Evolutionary conservation across 2,113 vertebrate genomes (phyloP), one percentile per base, ranked within the genome.

Genomic region (Gulo gulo): DNA sequence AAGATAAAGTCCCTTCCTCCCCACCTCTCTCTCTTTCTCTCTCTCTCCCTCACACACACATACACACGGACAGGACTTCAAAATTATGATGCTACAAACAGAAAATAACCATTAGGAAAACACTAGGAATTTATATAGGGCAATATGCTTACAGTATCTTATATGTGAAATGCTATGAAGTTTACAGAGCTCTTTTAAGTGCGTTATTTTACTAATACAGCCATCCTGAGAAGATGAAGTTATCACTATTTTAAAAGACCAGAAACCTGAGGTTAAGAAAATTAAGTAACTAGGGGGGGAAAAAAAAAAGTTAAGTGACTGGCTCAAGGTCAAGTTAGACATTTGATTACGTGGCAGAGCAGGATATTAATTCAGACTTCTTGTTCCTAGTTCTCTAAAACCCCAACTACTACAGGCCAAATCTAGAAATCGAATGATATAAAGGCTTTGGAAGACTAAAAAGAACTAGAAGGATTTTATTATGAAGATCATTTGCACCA

Each of bases 151-250:
- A 74, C 5, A 83, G 39, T 61, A 88, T 12, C 24, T 61, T 85
- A 91, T 16, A 85, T 7, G 15, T 8, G 57, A 26, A 71, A 4
- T 47, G 47, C 50, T 94, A 26, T 57, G 7, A 34, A 76, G n/a
- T 47, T 87, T 94, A 87, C 24, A 84, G 85, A 81, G 76, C 29
- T 71, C 74, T 92, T 94, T 90, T 74, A 74, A 21, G 39, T 36
- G 42, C 7, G 21, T 59, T 55, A 61, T 88, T 67, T 97, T 65
- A 85, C 29, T 63, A 63, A 73, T 20, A 61, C 42, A 73, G 45
- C 39, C 8, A 88, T 31, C 57, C 23, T 63, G 10, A 92, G 39
- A 81, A 67, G n/a, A 89, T 52, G 4, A 95, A 92, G 57, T 86
- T 31, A 65, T 45, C n/a, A 85, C 50, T 42, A 67, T 81, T 67